Conservation (phyloP, 2,888 invertebrate genomes). For the Epiblema foenella region DNA sequence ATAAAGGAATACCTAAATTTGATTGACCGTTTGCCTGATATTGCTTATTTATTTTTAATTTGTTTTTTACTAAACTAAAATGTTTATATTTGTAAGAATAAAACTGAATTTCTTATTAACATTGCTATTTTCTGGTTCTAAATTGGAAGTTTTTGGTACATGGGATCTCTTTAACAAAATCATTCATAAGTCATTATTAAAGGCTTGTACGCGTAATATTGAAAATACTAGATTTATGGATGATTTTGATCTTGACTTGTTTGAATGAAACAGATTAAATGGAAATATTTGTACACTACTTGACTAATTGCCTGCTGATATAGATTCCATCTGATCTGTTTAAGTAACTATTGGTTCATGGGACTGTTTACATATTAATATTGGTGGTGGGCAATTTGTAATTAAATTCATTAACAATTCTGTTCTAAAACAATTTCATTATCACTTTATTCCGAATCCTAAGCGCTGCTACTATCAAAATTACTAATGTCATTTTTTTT, state of each 20-base stretch:
- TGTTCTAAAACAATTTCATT: constrained; percentile 26
- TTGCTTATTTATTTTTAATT: constrained; percentile 12
- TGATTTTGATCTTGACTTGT: constrained; percentile 47
- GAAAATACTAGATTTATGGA: constrained; percentile 44
- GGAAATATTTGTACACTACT: constrained; percentile 38
- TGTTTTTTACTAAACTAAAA: constrained; percentile 19
- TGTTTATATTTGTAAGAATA: constrained; percentile 11
- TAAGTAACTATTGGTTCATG: constrained; percentile 49
- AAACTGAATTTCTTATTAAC: constrained; percentile 31
- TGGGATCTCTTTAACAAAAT: constrained; percentile 12
- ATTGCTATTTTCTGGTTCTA: constrained; percentile 34
- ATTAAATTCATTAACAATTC: constrained; percentile 39
- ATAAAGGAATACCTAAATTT: no score
- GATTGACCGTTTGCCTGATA: constrained; percentile 2
- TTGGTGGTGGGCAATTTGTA: constrained; percentile 46
- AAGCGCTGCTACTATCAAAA: constrained; percentile 64
- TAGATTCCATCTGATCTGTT: constrained; percentile 52
- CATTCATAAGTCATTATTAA: constrained; percentile 20
- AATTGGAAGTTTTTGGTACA: constrained; percentile 33
- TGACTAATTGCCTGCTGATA: constrained; percentile 10
- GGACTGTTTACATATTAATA: constrained; percentile 50
- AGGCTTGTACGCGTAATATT: neutral
- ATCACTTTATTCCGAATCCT: constrained; percentile 48
- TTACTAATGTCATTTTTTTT: constrained; percentile 82
- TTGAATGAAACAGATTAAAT: constrained; percentile 46